These are phyloP conservation scores for Heliconius aoede DNA, from an alignment of 2,888 invertebrate species.

Conservation along the genomic window DNA sequence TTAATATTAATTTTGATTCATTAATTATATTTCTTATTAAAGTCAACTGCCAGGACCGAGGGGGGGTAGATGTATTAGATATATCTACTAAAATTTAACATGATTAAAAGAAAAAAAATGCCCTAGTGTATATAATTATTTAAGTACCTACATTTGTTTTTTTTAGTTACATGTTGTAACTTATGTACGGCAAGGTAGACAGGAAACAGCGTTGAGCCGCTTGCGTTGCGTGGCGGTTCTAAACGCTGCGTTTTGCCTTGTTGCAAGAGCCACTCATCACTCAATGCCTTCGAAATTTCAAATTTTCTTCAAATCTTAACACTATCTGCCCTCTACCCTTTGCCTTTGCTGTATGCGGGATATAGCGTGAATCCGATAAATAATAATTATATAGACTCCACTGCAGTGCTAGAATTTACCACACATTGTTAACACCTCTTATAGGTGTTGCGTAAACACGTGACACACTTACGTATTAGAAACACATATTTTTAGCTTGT, in stretches of 20 bases:
- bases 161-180: no score
- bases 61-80: no score
- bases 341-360: neutral
- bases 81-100: no score
- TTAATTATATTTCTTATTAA: neutral
- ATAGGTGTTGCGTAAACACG: constrained; percentile 29
- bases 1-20: neutral
- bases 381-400: neutral
- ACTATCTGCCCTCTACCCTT: neutral
- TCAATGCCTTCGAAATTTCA: neutral
- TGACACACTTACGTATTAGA: constrained; percentile 49
- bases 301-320: no score
- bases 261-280: neutral
- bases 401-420: neutral
- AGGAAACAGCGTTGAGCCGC: no score
- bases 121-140: no score
- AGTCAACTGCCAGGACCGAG: no score
- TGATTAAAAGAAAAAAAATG: no score
- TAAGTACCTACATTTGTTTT: no score
- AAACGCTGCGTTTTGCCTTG: no score
- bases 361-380: neutral
- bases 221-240: no score
- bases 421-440: constrained; percentile 29
- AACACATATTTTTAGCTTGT: constrained; percentile 46
- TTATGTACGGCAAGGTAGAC: no score